Evolutionary conservation across 1,140 invertebrate genomes (phyloP).

Genomic region (Macrocentrus cingulum): DNA sequence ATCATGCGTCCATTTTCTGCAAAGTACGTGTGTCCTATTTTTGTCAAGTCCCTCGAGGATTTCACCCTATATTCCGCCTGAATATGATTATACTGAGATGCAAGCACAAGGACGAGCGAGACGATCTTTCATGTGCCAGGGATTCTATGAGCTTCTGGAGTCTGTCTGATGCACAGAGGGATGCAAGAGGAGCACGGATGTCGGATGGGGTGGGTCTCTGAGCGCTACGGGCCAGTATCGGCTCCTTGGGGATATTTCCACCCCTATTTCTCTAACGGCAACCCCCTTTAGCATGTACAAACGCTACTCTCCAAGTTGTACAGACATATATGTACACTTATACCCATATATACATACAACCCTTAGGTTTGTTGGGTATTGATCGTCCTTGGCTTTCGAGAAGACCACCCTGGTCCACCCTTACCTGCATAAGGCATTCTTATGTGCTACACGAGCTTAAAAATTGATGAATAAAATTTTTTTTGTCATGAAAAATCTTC

Average conservation of each 20-base stretch:
- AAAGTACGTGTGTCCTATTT: too few relatives aligned
- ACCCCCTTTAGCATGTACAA: slow-evolving; percentile 38
- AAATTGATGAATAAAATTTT: not conserved
- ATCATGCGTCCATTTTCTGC: too few relatives aligned
- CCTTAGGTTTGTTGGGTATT: slow-evolving; percentile 46
- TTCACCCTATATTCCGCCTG: too few relatives aligned
- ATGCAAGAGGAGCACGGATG: slow-evolving; percentile 1
- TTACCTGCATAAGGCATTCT: slow-evolving; percentile 45
- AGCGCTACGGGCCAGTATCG: slow-evolving; percentile 47
- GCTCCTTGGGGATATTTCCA: slow-evolving; percentile 53
- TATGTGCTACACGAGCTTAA: slow-evolving; percentile 15
- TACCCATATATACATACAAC: slow-evolving; percentile 24
- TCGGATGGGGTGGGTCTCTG: slow-evolving; percentile 38
- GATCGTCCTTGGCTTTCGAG: slow-evolving; percentile 43
- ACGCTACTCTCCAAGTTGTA: slow-evolving; percentile 41
- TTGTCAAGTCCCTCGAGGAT: too few relatives aligned
- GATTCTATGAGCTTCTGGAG: slow-evolving; percentile 37
- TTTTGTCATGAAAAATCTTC: not conserved
- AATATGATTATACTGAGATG: too few relatives aligned
- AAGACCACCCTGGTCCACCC: slow-evolving; percentile 46
- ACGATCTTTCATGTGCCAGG: not conserved
- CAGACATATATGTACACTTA: slow-evolving; percentile 31
- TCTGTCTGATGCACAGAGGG: not conserved
- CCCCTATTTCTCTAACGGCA: slow-evolving; percentile 48
- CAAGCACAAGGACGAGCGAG: too few relatives aligned